Percentiles rank a stretch among this genome's conserved stretches.
These are phyloP conservation scores for Oryzias javanicus DNA, from an alignment of 2,113 vertebrate species.

Conservation along the genomic window DNA sequence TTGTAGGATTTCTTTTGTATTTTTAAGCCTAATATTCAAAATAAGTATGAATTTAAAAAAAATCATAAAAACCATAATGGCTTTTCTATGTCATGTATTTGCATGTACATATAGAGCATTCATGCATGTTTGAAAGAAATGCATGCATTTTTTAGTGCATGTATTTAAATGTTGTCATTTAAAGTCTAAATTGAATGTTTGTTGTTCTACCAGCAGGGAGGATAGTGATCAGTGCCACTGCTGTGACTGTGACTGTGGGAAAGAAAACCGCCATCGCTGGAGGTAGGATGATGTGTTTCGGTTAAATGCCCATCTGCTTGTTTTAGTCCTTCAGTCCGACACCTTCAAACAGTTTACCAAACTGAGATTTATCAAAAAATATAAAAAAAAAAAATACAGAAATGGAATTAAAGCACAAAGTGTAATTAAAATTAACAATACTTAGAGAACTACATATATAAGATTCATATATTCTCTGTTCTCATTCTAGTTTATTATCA, in stretches of 20 bases:
- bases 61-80: no score
- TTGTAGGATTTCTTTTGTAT: background rate
- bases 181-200: slow-evolving; percentile 13
- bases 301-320: background rate
- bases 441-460: no score
- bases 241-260: slow-evolving; percentile 83
- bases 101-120: slow-evolving; percentile 8
- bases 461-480: no score
- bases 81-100: background rate
- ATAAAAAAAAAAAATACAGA: no score
- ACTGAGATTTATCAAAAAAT: no score
- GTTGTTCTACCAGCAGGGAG: slow-evolving; percentile 73
- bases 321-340: background rate
- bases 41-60: no score
- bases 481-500: no score
- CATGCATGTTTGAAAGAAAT: slow-evolving; percentile 20
- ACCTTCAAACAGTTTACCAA: no score
- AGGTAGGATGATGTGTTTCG: slow-evolving; percentile 80
- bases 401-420: no score
- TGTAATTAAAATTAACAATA: no score
- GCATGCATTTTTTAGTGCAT: background rate
- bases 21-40: no score
- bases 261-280: slow-evolving; percentile 89
- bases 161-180: background rate
- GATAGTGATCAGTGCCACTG: slow-evolving; percentile 83